A percentile compares a stretch with the other conserved stretches of the same genome.
phyloP scores from a whole-genome alignment of 1,140 invertebrate genomes.

The Melitaea cinxia region DNA sequence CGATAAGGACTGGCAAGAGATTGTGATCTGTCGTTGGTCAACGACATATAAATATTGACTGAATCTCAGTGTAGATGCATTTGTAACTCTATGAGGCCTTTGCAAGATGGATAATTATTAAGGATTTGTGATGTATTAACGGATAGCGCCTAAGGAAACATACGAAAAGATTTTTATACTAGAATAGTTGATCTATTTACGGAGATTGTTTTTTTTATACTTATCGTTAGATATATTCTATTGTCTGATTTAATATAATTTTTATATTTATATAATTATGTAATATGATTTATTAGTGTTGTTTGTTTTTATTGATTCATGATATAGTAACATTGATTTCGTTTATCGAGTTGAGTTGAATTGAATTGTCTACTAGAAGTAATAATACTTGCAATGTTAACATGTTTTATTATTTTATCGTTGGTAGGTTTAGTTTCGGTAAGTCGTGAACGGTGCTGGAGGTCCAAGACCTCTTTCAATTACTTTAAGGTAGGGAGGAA shows the following conservation, averaged over 20 bases:
- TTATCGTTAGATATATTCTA: constrained; percentile 83
- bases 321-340: constrained; percentile 74
- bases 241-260: constrained; percentile 82
- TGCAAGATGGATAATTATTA: constrained; percentile 81
- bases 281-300: constrained; percentile 82
- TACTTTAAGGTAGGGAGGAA: constrained; percentile 70
- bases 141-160: constrained; percentile 83
- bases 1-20: constrained; percentile 78
- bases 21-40: constrained; percentile 81
- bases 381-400: constrained; percentile 62
- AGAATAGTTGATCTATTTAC: constrained; percentile 82
- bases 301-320: constrained; percentile 82
- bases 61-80: constrained; percentile 83
- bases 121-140: constrained; percentile 82
- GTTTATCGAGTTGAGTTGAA: constrained; percentile 57
- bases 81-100: constrained; percentile 82
- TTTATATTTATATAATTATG: constrained; percentile 79
- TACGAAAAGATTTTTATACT: constrained; percentile 83
- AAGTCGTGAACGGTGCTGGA: constrained; percentile 67
- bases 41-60: constrained; percentile 82
- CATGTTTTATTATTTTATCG: constrained; percentile 76
- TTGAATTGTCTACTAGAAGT: constrained; percentile 61
- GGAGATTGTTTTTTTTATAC: constrained; percentile 83
- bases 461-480: constrained; percentile 73
- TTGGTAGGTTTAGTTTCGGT: constrained; percentile 75